A percentile compares a stretch with the other conserved stretches of the same genome.
These are phyloP conservation scores for Phataginus tetradactyla DNA, from an alignment of 2,797 vertebrate species.

Conservation along the genomic window DNA sequence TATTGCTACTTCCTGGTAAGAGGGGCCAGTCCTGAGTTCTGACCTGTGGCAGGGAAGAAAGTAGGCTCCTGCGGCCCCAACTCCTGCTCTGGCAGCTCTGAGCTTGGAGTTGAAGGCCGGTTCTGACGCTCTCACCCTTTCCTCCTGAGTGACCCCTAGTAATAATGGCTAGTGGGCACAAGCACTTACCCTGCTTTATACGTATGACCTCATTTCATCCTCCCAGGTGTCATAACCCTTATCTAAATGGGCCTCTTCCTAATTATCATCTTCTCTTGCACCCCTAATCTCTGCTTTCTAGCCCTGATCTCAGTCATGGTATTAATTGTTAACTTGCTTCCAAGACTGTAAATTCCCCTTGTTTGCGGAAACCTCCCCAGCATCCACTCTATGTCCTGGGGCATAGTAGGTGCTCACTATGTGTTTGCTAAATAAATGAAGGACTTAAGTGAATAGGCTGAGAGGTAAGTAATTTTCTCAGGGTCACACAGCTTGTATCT, in stretches of 20 bases:
- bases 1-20: background rate
- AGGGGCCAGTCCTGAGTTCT: background rate
- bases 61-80: background rate
- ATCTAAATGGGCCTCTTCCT: background rate
- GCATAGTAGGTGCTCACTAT: background rate
- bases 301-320: rapidly evolving
- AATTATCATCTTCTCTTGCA: rapidly evolving
- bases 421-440: background rate
- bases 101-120: background rate
- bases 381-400: background rate
- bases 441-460: background rate
- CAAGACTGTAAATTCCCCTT: background rate
- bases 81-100: background rate
- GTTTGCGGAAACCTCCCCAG: background rate
- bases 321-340: background rate
- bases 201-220: background rate
- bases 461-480: background rate
- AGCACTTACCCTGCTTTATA: background rate
- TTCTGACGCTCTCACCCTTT: rapidly evolving
- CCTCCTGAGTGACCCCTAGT: background rate
- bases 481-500: background rate
- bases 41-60: background rate
- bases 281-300: background rate
- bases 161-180: background rate
- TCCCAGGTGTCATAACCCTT: background rate